phyloP scores from a whole-genome alignment of 30 jellyfish, hydroid and myxozoan genomes.

The Cassiopea andromeda region DNA sequence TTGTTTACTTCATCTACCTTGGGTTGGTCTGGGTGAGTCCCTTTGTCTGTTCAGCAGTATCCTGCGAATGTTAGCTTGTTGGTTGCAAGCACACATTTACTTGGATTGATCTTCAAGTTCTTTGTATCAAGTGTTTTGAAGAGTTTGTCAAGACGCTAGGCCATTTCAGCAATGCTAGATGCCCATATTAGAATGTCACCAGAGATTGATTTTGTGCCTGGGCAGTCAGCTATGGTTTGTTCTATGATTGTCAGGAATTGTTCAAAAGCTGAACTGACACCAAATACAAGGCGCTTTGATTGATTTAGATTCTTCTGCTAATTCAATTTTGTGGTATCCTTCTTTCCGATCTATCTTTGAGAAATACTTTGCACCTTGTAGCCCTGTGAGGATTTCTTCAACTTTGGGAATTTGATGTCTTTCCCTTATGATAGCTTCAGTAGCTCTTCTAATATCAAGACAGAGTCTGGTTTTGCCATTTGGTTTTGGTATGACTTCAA shows the following conservation, averaged over 20 bases:
- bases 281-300: constrained; percentile 26
- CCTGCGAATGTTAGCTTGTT: constrained; percentile 41
- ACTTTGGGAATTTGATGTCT: constrained; percentile 7
- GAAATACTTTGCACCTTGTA: constrained; percentile 29
- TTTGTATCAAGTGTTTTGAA: not conserved
- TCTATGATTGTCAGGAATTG: not conserved
- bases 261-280: constrained; percentile 44
- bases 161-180: constrained; percentile 9
- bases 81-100: constrained; percentile 42
- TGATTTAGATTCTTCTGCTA: constrained; percentile 28
- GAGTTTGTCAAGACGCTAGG: constrained; percentile 4
- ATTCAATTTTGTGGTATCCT: constrained; percentile 28
- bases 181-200: not conserved
- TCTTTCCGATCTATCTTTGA: constrained; percentile 42
- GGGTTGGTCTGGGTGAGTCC: constrained; percentile 35
- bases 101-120: constrained; percentile 14
- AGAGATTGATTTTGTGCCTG: constrained; percentile 21
- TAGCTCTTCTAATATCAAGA: constrained; percentile 9
- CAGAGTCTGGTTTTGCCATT: no score
- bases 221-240: constrained; percentile 17
- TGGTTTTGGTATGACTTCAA: no score
- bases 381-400: constrained; percentile 22
- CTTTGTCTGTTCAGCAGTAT: constrained; percentile 43
- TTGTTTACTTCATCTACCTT: constrained; percentile 41
- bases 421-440: constrained; percentile 1